phyloP scores from a whole-genome alignment of 2,797 vertebrate genomes.

The Adrianichthys oophorus region DNA sequence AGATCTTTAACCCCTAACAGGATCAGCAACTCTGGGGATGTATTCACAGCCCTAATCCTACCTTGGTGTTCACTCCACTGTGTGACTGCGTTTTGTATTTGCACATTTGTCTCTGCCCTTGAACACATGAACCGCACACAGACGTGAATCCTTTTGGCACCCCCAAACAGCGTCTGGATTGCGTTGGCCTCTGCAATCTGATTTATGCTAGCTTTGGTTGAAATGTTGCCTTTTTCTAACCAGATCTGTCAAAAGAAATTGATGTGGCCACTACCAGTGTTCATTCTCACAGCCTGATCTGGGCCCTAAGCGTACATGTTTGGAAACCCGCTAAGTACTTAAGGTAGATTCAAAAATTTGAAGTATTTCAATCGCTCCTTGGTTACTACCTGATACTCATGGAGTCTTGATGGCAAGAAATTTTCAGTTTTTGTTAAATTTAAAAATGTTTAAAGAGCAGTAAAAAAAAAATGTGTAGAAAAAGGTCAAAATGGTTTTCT shows the following conservation, averaged over 20 bases:
- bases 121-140: slow-evolving; percentile 1
- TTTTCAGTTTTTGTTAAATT: neutral
- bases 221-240: slow-evolving; percentile 69
- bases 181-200: slow-evolving; percentile 23
- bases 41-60: slow-evolving; percentile 70
- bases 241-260: slow-evolving; percentile 62
- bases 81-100: slow-evolving; percentile 51
- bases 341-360: slow-evolving; percentile 43
- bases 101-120: slow-evolving; percentile 40
- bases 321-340: slow-evolving; percentile 37
- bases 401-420: neutral
- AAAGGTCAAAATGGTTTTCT: no score
- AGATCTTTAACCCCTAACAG: slow-evolving; percentile 68
- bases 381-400: slow-evolving; percentile 12
- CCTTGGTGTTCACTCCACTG: slow-evolving; percentile 58
- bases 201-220: slow-evolving; percentile 73
- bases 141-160: slow-evolving; percentile 47
- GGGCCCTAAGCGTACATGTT: slow-evolving; percentile 31
- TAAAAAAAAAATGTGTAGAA: no score
- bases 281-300: slow-evolving; percentile 48
- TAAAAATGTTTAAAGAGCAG: neutral
- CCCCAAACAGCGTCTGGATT: neutral
- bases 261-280: slow-evolving; percentile 55
- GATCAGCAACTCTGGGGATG: slow-evolving; percentile 70
- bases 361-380: slow-evolving; percentile 4